phyloP scores from a whole-genome alignment of 2,113 vertebrate species.

The Scalopus aquaticus region DNA sequence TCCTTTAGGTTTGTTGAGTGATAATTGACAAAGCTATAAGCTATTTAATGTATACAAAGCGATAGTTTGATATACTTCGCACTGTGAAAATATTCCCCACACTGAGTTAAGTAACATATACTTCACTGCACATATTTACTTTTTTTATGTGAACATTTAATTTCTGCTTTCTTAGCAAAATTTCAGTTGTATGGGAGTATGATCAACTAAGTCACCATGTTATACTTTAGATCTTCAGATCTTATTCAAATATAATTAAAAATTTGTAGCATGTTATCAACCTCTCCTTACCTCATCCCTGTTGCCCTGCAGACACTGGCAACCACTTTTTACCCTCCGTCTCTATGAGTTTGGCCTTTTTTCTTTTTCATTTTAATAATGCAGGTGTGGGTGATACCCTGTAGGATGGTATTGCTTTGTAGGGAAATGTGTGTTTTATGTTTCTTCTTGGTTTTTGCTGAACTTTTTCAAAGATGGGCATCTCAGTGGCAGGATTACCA shows the following conservation, averaged over 20 bases:
- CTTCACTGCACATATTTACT: not conserved
- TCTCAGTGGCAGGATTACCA: constrained; percentile 91
- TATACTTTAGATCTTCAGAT: not conserved
- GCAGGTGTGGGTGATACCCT: not conserved
- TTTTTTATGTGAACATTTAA: not conserved
- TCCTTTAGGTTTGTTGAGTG: not conserved
- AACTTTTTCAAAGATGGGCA: constrained; percentile 86
- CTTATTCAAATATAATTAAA: not conserved
- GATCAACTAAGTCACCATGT: not conserved
- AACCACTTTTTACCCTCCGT: not conserved
- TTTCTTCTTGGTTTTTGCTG: constrained; percentile 54
- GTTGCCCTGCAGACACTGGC: accelerated
- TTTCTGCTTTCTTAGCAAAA: not conserved
- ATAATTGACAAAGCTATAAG: not conserved
- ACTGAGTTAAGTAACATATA: not conserved
- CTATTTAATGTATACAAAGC: not conserved
- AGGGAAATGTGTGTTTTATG: no score
- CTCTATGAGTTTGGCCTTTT: not conserved
- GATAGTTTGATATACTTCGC: not conserved
- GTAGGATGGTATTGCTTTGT: no score
- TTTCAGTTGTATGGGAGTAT: not conserved
- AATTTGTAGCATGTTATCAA: not conserved
- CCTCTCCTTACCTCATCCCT: not conserved
- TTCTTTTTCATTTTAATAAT: not conserved
- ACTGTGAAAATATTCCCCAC: not conserved